Evolutionary conservation across 1,140 invertebrate species (phyloP), one percentile per base, ranked within the genome.

Genomic region (Eumaeus atala): DNA sequence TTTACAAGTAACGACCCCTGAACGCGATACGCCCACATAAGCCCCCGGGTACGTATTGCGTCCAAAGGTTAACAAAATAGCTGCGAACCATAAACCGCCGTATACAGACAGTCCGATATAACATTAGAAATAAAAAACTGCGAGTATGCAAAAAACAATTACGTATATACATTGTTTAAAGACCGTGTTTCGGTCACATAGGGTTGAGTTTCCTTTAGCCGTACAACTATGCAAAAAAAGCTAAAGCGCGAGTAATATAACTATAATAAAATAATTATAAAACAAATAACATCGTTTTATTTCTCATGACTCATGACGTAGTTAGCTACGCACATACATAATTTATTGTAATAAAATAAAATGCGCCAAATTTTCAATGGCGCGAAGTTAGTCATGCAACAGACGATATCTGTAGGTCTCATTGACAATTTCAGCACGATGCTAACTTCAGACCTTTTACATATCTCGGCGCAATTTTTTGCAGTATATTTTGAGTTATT

Each of bases 1-100:
- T 48, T 48, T 48, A 48, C 47, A 48, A 48, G 47, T 48, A 48
- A 48, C 47, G 47, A 48, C 47, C 47, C 21, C 21, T 48, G 7
- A 7, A 18, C 47, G 47, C 21, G 9, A 28, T 48, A 48, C 21
- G 48, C 34, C 28, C 12, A 49, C 47, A 48, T 18, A 48, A 21
- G 9, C 21, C 10, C n/a, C n/a, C 47, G 47, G n/a, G 36, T 12
- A 12, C 49, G 17, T n/a, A 14, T 14, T 40, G 38, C 14, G 9
- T 14, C 40, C 17, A 9, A 16, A 16, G 40, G 40, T 44, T 44
- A 44, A 44, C 40, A 44, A 44, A 44, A 44, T 18, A 44, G 40
- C 40, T 44, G 40, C 40, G 12, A 44, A 14, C 40, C 16, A 1
- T 44, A 44, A 9, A 44, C 40, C 40, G 40, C 40, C 40, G 40